Conservation (phyloP, 2,888 invertebrate genomes). For the Pegoplata infirma region DNA sequence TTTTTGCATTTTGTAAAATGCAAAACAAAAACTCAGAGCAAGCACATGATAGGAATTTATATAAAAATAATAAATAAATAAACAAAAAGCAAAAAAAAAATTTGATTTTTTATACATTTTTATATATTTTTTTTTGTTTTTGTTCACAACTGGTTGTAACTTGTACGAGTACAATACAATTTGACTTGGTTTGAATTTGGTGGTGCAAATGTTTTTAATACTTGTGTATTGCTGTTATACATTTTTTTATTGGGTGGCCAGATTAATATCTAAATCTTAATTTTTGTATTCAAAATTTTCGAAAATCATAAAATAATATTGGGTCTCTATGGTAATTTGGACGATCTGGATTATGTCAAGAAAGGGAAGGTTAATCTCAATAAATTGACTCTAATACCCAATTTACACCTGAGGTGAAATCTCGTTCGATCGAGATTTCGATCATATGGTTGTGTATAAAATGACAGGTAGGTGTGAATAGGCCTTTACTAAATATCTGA, state of each 20-base stretch:
- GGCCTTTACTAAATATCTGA: too few relatives aligned
- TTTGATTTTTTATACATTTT: not conserved
- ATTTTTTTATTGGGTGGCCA: not conserved
- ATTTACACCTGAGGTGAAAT: too few relatives aligned
- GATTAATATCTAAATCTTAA: not conserved
- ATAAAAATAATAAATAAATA: slow-evolving; percentile 3
- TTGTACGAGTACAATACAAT: not conserved
- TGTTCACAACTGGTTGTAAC: slow-evolving; percentile 28
- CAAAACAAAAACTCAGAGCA: not conserved
- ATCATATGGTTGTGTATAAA: too few relatives aligned
- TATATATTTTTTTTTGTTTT: not conserved
- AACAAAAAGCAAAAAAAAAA: slow-evolving; percentile 4
- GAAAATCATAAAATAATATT: too few relatives aligned
- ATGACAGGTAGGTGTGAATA: too few relatives aligned
- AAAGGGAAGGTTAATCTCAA: too few relatives aligned
- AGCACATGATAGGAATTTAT: slow-evolving; percentile 28
- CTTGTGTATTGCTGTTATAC: not conserved
- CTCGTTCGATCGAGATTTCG: too few relatives aligned
- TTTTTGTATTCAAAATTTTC: not conserved
- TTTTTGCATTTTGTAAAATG: slow-evolving; percentile 22
- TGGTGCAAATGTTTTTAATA: not conserved
- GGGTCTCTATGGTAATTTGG: too few relatives aligned
- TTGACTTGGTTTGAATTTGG: not conserved
- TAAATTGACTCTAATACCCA: too few relatives aligned
- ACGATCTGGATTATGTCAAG: too few relatives aligned